phyloP scores from a whole-genome alignment of 2,113 vertebrate genomes.

The Bos javanicus region DNA sequence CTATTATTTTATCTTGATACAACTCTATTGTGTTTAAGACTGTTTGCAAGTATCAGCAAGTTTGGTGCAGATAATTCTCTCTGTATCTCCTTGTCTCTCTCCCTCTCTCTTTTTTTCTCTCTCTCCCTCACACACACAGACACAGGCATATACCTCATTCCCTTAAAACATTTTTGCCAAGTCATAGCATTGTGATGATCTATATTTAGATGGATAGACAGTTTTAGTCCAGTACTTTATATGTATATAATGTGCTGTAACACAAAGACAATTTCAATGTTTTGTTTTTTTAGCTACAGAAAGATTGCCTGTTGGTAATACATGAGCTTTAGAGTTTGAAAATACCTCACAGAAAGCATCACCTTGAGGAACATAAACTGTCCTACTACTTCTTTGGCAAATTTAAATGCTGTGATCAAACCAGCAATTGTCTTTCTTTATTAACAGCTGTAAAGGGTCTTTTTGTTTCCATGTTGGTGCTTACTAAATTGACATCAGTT shows the following conservation, averaged over 20 bases:
- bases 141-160: background rate
- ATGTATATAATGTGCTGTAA: background rate
- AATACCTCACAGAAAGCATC: constrained; percentile 56
- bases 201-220: background rate
- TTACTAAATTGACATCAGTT: constrained; percentile 71
- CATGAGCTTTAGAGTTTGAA: constrained; percentile 29
- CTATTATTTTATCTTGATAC: background rate
- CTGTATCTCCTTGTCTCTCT: background rate
- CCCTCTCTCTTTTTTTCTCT: background rate
- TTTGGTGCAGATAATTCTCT: background rate
- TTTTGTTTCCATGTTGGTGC: constrained; percentile 71
- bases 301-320: constrained; percentile 58
- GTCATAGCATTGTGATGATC: background rate
- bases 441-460: constrained; percentile 71
- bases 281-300: constrained; percentile 42
- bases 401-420: constrained; percentile 74
- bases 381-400: constrained; percentile 39
- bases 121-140: background rate
- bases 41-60: constrained; percentile 19
- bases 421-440: constrained; percentile 70
- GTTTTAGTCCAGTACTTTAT: background rate
- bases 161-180: constrained; percentile 18
- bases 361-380: constrained; percentile 67
- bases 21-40: background rate
- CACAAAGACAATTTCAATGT: background rate